These are phyloP conservation scores for Spatulosminthurus flaviceps DNA, from an alignment of 2,888 invertebrate species.

Conservation along the genomic window DNA sequence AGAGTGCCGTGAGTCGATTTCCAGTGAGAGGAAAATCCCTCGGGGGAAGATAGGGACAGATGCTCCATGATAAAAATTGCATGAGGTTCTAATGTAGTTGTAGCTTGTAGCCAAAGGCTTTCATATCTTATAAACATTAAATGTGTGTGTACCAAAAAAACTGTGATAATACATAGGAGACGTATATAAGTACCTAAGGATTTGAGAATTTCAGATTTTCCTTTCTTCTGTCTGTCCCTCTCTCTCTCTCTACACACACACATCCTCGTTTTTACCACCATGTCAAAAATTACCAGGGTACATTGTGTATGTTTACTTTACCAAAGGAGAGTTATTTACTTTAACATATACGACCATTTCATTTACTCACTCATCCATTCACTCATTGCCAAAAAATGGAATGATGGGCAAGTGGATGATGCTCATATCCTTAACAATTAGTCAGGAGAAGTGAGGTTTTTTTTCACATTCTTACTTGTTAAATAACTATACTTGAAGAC, in stretches of 20 bases:
- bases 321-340: constrained; percentile 13
- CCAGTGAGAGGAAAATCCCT: constrained; percentile 37
- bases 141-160: not conserved
- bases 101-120: constrained; percentile 27
- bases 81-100: constrained; percentile 36
- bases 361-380: not conserved
- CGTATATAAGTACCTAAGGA: not conserved
- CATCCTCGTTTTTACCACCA: not conserved
- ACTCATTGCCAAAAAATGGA: constrained; percentile 2
- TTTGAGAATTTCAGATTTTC: constrained; percentile 18
- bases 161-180: not conserved
- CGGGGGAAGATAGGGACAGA: constrained; percentile 32
- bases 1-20: not conserved
- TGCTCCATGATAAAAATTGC: constrained; percentile 47
- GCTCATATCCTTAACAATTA: not conserved
- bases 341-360: not conserved
- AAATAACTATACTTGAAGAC: not conserved
- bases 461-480: not conserved
- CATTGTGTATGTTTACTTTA: not conserved
- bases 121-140: constrained; percentile 21
- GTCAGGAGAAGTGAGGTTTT: not conserved
- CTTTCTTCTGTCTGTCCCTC: not conserved
- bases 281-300: not conserved
- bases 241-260: not conserved
- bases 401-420: not conserved